Evolutionary conservation across 2,888 invertebrate species (phyloP).

Genomic region (Pseudococcus longispinus): DNA sequence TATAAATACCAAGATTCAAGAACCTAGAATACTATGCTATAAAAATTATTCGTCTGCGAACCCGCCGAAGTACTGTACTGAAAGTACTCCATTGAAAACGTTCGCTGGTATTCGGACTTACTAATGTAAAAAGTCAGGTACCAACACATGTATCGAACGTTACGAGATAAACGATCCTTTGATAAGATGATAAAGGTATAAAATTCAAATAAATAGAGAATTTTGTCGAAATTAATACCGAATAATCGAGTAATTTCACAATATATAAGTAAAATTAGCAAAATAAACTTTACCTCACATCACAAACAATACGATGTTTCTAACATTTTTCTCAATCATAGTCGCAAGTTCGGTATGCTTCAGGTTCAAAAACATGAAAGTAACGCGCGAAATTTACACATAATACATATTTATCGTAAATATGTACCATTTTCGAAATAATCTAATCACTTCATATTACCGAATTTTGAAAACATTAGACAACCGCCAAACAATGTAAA

Average conservation of each 20-base stretch:
- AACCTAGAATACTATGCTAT: too few relatives aligned
- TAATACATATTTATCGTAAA: slow-evolving; percentile 29
- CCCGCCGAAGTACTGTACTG: too few relatives aligned
- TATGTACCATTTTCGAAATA: slow-evolving; percentile 47
- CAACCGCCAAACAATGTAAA: slow-evolving; percentile 56
- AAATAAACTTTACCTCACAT: slow-evolving; percentile 50
- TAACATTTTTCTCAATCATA: not conserved
- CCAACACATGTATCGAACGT: not conserved
- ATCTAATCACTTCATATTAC: slow-evolving; percentile 39
- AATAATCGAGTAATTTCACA: not conserved
- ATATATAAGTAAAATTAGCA: not conserved
- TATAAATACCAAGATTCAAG: too few relatives aligned
- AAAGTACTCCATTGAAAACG: not conserved
- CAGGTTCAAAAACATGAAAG: not conserved
- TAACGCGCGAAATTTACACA: not conserved
- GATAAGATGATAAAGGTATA: not conserved
- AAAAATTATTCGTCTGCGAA: too few relatives aligned
- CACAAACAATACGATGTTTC: not conserved
- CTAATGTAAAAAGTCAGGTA: not conserved
- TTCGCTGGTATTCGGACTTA: not conserved
- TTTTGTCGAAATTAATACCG: not conserved
- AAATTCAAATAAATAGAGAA: not conserved
- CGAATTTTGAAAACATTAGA: slow-evolving; percentile 56
- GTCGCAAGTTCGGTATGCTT: not conserved
- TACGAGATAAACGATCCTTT: not conserved